Conservation (phyloP, 37 sponge, comb jelly and placozoan species). For the Diacarnus erythraeanus region DNA sequence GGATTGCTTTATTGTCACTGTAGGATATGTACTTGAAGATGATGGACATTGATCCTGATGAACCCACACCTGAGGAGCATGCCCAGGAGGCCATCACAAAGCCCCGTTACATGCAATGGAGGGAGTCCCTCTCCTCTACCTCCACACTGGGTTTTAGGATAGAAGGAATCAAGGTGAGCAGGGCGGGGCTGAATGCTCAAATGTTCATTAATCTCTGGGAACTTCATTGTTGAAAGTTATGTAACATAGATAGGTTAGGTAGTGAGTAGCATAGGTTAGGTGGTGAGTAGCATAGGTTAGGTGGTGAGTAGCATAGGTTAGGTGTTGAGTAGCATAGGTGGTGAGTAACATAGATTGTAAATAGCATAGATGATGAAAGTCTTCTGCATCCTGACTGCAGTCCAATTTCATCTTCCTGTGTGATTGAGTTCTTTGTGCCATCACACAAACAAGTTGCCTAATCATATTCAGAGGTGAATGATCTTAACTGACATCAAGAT, state of each 20-base stretch:
- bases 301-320: too few relatives aligned
- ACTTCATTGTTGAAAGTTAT: too few relatives aligned
- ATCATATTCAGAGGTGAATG: too few relatives aligned
- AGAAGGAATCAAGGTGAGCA: conserved; percentile 96
- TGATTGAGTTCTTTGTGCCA: too few relatives aligned
- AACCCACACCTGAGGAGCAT: conserved; percentile 90
- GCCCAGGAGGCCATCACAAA: conserved; percentile 88
- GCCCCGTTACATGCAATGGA: conserved; percentile 98
- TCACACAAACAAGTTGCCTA: too few relatives aligned
- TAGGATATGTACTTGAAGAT: conserved; percentile 99
- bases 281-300: too few relatives aligned
- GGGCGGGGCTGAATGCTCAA: too few relatives aligned
- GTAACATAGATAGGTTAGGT: neutral
- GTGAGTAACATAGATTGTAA: neutral
- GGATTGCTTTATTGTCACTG: too few relatives aligned
- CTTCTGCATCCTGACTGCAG: neutral
- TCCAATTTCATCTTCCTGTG: too few relatives aligned
- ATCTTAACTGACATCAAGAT: too few relatives aligned
- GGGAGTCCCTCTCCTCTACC: conserved; percentile 87
- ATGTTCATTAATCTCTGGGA: too few relatives aligned
- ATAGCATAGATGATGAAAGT: neutral
- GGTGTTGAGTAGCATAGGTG: neutral
- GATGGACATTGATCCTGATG: conserved; percentile 88
- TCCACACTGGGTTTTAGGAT: conserved; percentile 93
- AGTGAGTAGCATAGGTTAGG: neutral